Evolutionary conservation across 2,113 vertebrate genomes (phyloP).

Genomic region (Coryphaenoides rupestris): DNA sequence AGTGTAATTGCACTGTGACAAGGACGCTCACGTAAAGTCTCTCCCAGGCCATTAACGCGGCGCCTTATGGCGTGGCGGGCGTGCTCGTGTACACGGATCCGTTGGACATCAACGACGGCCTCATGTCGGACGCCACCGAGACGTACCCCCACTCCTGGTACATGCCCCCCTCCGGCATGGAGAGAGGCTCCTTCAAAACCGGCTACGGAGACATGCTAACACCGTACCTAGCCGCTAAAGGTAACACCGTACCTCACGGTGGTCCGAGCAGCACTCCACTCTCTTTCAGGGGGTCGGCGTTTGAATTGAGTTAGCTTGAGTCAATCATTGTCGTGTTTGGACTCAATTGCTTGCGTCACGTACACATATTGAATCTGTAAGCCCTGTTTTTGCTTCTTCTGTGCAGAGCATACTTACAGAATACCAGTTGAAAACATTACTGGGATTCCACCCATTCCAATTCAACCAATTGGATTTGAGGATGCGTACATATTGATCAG

Average conservation of each 20-base stretch:
- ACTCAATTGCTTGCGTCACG: too few relatives aligned
- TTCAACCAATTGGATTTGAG: slow-evolving; percentile 85
- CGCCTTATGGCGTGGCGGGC: slow-evolving; percentile 70
- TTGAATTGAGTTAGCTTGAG: too few relatives aligned
- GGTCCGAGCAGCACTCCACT: too few relatives aligned
- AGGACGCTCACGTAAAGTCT: background rate
- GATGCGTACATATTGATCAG: slow-evolving; percentile 81
- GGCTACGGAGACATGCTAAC: slow-evolving; percentile 80
- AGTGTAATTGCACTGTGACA: too few relatives aligned
- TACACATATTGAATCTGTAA: too few relatives aligned
- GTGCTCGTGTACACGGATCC: slow-evolving; percentile 90
- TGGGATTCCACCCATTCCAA: slow-evolving; percentile 80
- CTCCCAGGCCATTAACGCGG: slow-evolving; percentile 81
- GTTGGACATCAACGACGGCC: slow-evolving; percentile 80
- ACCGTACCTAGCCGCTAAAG: slow-evolving; percentile 78
- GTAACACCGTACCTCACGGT: too few relatives aligned
- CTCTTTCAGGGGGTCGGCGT: too few relatives aligned
- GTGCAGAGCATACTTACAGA: slow-evolving; percentile 74
- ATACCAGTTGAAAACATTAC: slow-evolving; percentile 54
- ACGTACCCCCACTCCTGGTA: slow-evolving; percentile 87
- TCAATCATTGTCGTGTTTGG: too few relatives aligned
- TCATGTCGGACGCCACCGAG: slow-evolving; percentile 63
- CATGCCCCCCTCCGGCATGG: slow-evolving; percentile 81
- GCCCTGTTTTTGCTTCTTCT: background rate
- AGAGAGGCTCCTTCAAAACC: slow-evolving; percentile 74